Evolutionary conservation across 1,140 invertebrate species (phyloP).

Genomic region (Coenobita brevimanus): DNA sequence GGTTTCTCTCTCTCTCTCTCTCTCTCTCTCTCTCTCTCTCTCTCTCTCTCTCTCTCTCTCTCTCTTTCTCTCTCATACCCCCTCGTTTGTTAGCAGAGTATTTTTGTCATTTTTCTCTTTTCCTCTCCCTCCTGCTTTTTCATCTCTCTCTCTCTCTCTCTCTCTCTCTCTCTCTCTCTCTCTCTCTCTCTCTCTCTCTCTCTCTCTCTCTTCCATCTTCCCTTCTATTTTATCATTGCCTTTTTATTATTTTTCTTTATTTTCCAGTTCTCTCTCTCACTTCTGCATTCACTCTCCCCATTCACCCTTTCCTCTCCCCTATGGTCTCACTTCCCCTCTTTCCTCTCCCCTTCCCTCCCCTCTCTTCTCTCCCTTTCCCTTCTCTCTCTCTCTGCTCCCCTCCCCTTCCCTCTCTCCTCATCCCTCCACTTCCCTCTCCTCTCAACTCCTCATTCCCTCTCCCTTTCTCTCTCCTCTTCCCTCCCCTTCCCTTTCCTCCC

Average conservation of each 20-base stretch:
- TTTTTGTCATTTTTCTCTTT: neutral
- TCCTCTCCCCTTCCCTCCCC: neutral
- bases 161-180: constrained; percentile 26
- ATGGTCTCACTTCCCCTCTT: neutral
- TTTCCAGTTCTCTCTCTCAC: constrained; percentile 8
- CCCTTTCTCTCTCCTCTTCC: neutral
- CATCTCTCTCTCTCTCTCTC: constrained; percentile 27
- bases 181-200: constrained; percentile 31
- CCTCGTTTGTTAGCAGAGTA: neutral
- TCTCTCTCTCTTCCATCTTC: neutral
- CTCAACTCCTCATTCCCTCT: neutral
- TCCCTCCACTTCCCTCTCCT: neutral
- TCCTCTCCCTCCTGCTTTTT: constrained; percentile 16
- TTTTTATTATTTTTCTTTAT: neutral
- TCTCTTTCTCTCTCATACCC: neutral
- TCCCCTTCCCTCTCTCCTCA: neutral
- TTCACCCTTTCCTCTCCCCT: no score
- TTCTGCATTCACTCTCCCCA: neutral
- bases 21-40: no score
- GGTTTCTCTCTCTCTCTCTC: no score
- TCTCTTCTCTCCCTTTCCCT: neutral
- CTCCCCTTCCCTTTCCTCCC: neutral
- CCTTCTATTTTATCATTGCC: neutral
- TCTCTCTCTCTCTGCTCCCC: neutral
- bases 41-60: no score